These are phyloP conservation scores for Schizotus pectinicornis DNA, from an alignment of 2,888 invertebrate genomes.

Conservation along the genomic window DNA sequence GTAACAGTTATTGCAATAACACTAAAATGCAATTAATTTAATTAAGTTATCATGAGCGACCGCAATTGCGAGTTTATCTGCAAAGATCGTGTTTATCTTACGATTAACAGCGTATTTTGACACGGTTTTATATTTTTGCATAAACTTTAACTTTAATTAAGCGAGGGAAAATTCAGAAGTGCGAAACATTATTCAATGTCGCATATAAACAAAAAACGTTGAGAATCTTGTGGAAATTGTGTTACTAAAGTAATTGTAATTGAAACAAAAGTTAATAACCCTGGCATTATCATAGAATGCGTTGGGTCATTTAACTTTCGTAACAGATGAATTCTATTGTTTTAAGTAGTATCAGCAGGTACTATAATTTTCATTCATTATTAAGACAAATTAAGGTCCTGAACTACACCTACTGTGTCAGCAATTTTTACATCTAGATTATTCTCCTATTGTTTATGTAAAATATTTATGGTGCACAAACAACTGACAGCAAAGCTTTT, in stretches of 20 bases:
- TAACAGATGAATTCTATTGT: slow-evolving; percentile 15
- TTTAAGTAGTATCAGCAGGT: background rate
- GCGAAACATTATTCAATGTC: slow-evolving; percentile 9
- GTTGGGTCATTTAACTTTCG: slow-evolving; percentile 19
- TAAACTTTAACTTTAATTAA: too few species aligned
- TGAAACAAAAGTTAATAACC: slow-evolving; percentile 18
- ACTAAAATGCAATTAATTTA: background rate
- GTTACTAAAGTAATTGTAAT: slow-evolving; percentile 7
- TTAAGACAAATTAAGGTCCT: slow-evolving; percentile 4
- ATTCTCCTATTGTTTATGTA: too few species aligned
- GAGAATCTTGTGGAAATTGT: slow-evolving; percentile 4
- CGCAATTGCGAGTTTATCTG: background rate
- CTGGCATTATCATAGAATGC: slow-evolving; percentile 25
- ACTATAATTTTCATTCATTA: slow-evolving; percentile 2
- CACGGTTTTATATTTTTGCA: too few species aligned
- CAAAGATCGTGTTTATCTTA: background rate
- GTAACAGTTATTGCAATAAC: too few species aligned
- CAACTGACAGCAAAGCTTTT: too few species aligned
- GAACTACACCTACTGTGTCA: too few species aligned
- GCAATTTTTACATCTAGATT: too few species aligned
- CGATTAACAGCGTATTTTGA: too few species aligned
- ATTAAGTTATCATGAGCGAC: background rate
- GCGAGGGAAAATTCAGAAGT: background rate
- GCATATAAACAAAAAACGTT: too few species aligned
- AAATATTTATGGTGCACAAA: too few species aligned